Evolutionary conservation across 2,113 vertebrate species (phyloP).

Genomic region (Cavia aperea): DNA sequence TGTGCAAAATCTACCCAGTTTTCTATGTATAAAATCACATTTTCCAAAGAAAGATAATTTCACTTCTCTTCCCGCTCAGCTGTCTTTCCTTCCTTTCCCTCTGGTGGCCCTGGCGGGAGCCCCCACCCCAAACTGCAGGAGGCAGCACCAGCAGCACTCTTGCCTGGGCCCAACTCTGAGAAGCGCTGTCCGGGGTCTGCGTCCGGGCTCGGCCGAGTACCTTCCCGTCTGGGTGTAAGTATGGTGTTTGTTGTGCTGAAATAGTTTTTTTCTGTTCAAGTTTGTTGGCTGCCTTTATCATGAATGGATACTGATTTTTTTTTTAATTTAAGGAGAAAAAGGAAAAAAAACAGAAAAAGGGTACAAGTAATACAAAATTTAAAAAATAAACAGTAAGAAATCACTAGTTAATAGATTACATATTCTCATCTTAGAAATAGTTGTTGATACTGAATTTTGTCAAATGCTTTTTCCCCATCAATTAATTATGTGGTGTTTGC

Average conservation of each 20-base stretch:
- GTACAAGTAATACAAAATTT: too few species aligned
- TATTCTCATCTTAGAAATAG: too few species aligned
- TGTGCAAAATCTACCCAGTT: background rate
- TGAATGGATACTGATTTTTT: background rate
- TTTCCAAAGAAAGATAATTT: background rate
- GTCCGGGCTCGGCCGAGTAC: background rate
- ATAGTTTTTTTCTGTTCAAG: background rate
- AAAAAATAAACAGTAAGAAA: too few species aligned
- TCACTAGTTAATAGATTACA: too few species aligned
- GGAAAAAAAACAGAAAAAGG: too few species aligned
- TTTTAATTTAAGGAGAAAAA: too few species aligned
- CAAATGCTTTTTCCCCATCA: background rate
- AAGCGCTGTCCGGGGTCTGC: background rate
- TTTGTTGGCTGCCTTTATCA: background rate
- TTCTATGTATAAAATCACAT: background rate
- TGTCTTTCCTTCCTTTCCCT: background rate
- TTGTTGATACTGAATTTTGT: background rate
- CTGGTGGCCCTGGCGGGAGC: background rate
- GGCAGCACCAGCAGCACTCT: background rate
- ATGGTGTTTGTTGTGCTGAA: background rate
- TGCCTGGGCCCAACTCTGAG: background rate
- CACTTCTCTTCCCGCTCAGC: background rate
- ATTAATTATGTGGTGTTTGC: background rate
- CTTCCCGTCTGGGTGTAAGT: background rate
- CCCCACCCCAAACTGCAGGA: background rate